These are phyloP conservation scores for Boulengerochromis microlepis DNA, from an alignment of 2,113 vertebrate genomes.

Conservation along the genomic window DNA sequence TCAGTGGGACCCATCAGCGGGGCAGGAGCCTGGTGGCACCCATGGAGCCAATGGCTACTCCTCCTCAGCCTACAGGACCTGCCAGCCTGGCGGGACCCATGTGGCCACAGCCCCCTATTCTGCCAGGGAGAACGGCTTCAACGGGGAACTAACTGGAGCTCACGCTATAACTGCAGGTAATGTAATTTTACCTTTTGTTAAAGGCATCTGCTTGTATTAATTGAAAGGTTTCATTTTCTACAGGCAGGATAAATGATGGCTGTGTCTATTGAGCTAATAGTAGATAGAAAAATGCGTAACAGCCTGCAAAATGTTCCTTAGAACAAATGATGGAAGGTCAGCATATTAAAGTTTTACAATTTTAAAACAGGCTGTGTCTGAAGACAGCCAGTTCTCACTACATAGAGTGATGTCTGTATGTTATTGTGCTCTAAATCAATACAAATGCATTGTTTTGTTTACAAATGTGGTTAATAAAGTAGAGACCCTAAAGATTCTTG, in stretches of 20 bases:
- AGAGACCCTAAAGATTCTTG: neutral
- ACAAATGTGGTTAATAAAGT: neutral
- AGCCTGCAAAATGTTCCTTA: neutral
- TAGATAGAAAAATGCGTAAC: neutral
- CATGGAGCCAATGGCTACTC: conserved; percentile 90
- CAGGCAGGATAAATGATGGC: neutral
- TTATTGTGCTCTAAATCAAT: neutral
- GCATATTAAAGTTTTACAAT: neutral
- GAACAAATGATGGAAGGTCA: neutral
- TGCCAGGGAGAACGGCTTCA: conserved; percentile 92
- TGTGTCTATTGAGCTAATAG: neutral
- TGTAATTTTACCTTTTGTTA: neutral
- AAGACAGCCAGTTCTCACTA: neutral
- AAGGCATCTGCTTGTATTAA: neutral
- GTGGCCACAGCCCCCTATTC: conserved; percentile 70
- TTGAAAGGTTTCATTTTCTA: neutral
- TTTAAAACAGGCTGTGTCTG: neutral
- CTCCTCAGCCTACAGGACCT: conserved; percentile 81
- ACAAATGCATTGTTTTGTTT: neutral
- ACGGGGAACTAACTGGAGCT: conserved; percentile 82
- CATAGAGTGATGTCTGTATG: neutral
- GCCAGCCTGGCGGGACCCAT: conserved; percentile 69
- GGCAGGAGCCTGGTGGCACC: conserved; percentile 78
- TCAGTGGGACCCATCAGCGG: conserved; percentile 86
- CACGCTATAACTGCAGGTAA: conserved; percentile 92